Evolutionary conservation across 1,140 invertebrate genomes (phyloP).

Genomic region (Drosophila mauritiana): DNA sequence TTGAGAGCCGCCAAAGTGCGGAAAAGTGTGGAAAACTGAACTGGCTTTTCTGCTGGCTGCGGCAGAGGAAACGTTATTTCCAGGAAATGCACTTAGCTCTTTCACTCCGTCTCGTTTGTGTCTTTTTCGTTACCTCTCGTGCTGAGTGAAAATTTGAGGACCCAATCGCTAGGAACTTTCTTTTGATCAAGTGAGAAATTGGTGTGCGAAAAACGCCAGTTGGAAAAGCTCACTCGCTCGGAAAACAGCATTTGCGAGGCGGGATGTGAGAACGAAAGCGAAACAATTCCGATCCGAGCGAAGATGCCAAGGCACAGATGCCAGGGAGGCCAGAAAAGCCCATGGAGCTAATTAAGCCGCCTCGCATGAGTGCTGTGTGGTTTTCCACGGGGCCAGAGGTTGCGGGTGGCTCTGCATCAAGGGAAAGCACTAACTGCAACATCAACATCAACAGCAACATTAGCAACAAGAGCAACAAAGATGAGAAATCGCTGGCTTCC

Average conservation of each 20-base stretch:
- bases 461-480: slow-evolving; percentile 43
- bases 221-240: slow-evolving; percentile 45
- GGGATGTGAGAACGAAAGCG: slow-evolving; percentile 74
- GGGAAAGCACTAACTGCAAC: slow-evolving; percentile 50
- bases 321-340: slow-evolving; percentile 18
- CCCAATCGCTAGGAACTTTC: slow-evolving; percentile 49
- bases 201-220: slow-evolving; percentile 49
- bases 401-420: slow-evolving; percentile 44
- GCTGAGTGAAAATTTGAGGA: slow-evolving; percentile 38
- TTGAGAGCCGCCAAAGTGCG: slow-evolving; percentile 42
- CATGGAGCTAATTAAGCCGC: slow-evolving; percentile 66
- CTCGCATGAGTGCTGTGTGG: slow-evolving; percentile 48
- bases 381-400: slow-evolving; percentile 29
- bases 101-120: slow-evolving; percentile 8
- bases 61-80: slow-evolving; percentile 70
- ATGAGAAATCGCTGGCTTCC: slow-evolving; percentile 77
- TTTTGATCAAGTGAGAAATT: slow-evolving; percentile 46
- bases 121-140: slow-evolving; percentile 3
- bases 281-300: slow-evolving; percentile 46
- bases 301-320: slow-evolving; percentile 28
- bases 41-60: slow-evolving; percentile 27
- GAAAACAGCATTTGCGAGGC: slow-evolving; percentile 27
- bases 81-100: slow-evolving; percentile 72
- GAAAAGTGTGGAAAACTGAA: slow-evolving; percentile 41
- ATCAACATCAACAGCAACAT: slow-evolving; percentile 29